Base-by-base conservation (phyloP, 2,888 invertebrate species). In the Drosophila niveifrons region DNA sequence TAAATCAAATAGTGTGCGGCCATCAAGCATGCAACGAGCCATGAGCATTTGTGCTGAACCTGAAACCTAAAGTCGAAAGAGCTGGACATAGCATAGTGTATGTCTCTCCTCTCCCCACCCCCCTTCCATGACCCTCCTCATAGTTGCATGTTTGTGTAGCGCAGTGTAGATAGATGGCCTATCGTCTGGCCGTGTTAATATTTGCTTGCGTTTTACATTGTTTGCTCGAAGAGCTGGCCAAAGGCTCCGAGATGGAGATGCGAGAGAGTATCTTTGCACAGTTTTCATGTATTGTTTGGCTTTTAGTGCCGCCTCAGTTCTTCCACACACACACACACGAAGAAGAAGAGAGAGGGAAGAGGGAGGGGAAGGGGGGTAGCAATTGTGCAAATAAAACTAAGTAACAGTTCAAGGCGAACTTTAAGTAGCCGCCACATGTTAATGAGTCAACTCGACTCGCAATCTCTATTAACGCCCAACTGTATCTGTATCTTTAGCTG, bases 131-230 rank as follows among this genome's bases (percentile, higher is more conserved):
- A n/a, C n/a, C n/a, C n/a, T n/a, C n/a, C n/a, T n/a, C n/a, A n/a
- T n/a, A n/a, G 28, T 3, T 7, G 52, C 48, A 41, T 48, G 18
- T 13, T 52, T 55, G 53, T 18, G 44, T 28, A 17, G 41, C 41
- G 41, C 15, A 36, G 63, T 50, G 52, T 29, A 72, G 70, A 74
- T 78, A 58, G 70, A 79, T 77, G 71, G 79, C 79, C 79, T 77
- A 75, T 77, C 71, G 75, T 55, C 67, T 79, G 66, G 59, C 66
- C 75, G 81, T 82, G 88, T 82, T 82, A 87, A 87, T 82, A 87
- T 87, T 82, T 87, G 85, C 81, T 74, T 79, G 88, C 84, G 87
- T 82, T 87, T 83, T 87, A 87, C 88, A 83, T 81, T 82, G 82
- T 82, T 81, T 82, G 80, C 68, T 48, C 66, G 61, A 28, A 41